Base-by-base conservation (phyloP, 2,797 vertebrate genomes). In the Balearica regulorum region DNA sequence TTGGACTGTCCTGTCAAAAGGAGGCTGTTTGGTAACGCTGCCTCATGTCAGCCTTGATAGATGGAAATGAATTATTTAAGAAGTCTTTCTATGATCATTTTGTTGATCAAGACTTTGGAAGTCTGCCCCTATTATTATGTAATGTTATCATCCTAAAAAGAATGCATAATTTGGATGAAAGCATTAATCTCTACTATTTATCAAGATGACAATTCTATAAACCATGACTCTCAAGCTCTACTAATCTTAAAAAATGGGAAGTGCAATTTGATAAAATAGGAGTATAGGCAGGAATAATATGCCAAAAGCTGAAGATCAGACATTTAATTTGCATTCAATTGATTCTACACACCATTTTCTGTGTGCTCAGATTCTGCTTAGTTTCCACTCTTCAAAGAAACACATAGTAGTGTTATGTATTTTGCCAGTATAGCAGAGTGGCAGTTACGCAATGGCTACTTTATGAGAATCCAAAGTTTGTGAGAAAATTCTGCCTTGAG, bases 121-220 rank as follows among this genome's bases (percentile, higher is more conserved):
- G 78, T 83, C 57, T 90, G 57, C 76, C 79, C 61, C 89, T 82
- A 72, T 90, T 91, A 96, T 94, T 86, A 90, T 65, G 70, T 86
- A 92, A 94, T 71, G 70, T 55, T 64, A 83, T 92, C 93, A 86
- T 89, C 92, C 84, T 89, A 88, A 95, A 93, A 92, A 92, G 94
- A 91, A 41, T 71, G 76, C 61, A 54, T 89, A 69, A 84, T 75
- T 72, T 84, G 83, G 61, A 73, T 58, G 77, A 95, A 46, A 55
- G 85, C 39, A 87, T 83, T 90, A 84, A 69, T 91, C 39, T 90
- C 72, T 75, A 89, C 54, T 92, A 53, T 83, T 94, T 95, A 96
- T 91, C 93, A 88, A 62, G 89, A 89, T 35, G 72, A 89, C 92
- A 96, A 76, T 94, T 95, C 82, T 69, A 85, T 65, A 89, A 90